Evolutionary conservation across 2,888 invertebrate genomes (phyloP).

Genomic region (Azorinus chamasolen): DNA sequence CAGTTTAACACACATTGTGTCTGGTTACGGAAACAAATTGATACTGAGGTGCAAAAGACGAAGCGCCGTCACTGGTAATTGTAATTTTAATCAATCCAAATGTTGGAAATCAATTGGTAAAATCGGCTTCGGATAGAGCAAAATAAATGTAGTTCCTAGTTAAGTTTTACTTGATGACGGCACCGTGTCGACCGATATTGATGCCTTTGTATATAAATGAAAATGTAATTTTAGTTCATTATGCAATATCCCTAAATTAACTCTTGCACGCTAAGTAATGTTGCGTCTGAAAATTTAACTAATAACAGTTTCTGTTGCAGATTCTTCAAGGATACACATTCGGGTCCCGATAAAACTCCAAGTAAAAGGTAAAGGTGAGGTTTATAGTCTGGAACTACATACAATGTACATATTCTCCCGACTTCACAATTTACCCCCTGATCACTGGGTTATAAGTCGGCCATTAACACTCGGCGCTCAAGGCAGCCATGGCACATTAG

Average conservation of each 20-base stretch:
- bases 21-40: constrained; percentile 18
- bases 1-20: constrained; percentile 14
- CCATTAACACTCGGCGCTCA: too few relatives aligned
- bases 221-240: constrained; percentile 22
- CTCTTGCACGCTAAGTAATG: too few relatives aligned
- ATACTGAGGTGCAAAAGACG: constrained; percentile 17
- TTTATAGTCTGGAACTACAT: too few relatives aligned
- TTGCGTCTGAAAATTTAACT: too few relatives aligned
- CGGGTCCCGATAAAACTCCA: too few relatives aligned
- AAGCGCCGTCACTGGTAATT: constrained; percentile 19
- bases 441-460: too few relatives aligned
- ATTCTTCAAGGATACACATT: too few relatives aligned
- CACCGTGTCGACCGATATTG: not conserved
- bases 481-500: too few relatives aligned
- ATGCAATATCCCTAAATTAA: constrained; percentile 5
- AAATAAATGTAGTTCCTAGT: constrained; percentile 13
- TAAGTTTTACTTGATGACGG: constrained; percentile 22
- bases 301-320: too few relatives aligned
- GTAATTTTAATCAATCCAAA: constrained; percentile 11
- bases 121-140: constrained; percentile 22
- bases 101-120: constrained; percentile 39
- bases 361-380: too few relatives aligned
- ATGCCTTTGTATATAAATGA: constrained; percentile 32
- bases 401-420: too few relatives aligned
- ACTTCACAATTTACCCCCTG: too few relatives aligned